These are phyloP conservation scores for Halcyon smyrnensis DNA, from an alignment of 2,797 vertebrate genomes.

Conservation along the genomic window DNA sequence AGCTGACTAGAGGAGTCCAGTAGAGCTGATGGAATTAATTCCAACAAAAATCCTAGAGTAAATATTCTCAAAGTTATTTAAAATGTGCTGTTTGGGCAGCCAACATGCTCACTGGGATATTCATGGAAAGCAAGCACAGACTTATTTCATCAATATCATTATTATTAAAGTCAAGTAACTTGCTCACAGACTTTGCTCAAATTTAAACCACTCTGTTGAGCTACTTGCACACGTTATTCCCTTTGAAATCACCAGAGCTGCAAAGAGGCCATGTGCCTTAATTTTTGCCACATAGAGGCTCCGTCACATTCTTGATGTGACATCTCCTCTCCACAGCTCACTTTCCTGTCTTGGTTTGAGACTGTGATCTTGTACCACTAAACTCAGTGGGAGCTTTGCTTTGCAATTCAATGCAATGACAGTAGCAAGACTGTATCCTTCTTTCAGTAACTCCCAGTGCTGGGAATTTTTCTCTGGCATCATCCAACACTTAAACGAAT, in stretches of 20 bases:
- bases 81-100: background rate
- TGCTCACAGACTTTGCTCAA: background rate
- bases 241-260: background rate
- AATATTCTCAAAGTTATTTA: background rate
- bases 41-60: background rate
- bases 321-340: background rate
- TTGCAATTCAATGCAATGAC: background rate
- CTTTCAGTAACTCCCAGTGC: background rate
- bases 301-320: background rate
- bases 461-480: background rate
- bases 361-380: background rate
- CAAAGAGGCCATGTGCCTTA: background rate
- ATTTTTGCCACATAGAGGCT: background rate
- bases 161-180: background rate
- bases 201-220: background rate
- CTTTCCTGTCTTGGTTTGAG: background rate
- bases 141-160: background rate
- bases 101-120: background rate
- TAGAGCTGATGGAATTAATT: background rate
- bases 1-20: background rate
- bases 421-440: background rate
- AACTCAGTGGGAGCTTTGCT: constrained; percentile 4
- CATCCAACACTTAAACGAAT: background rate
- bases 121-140: background rate
- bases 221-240: background rate